Conservation (phyloP, 2,113 vertebrate genomes). For the Pachypanchax playfairii region DNA sequence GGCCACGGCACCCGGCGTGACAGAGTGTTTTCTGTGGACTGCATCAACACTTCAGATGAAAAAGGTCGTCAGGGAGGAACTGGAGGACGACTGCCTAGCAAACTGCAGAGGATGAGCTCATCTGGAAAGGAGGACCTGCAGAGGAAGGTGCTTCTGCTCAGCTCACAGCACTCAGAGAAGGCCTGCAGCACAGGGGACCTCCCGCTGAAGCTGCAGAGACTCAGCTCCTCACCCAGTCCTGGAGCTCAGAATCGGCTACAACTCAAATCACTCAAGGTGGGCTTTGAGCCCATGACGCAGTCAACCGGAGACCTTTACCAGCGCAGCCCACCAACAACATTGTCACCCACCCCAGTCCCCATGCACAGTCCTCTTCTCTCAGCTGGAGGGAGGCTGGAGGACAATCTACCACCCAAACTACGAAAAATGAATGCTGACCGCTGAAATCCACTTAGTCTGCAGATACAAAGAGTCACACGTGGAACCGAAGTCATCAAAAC, state of each 20-base stretch:
- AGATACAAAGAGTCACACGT: background rate
- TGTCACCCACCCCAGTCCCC: conserved; percentile 47
- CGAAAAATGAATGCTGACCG: conserved; percentile 80
- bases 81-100: conserved; percentile 80
- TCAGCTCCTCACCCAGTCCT: conserved; percentile 73
- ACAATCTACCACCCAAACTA: conserved; percentile 82
- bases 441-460: conserved; percentile 52
- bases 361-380: conserved; percentile 63
- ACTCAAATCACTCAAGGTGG: conserved; percentile 80
- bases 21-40: conserved; percentile 81
- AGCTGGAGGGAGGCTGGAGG: conserved; percentile 67
- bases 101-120: conserved; percentile 85
- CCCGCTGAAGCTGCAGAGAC: conserved; percentile 82
- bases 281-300: conserved; percentile 81
- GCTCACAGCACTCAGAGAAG: conserved; percentile 78
- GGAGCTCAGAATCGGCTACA: conserved; percentile 75
- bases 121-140: conserved; percentile 82
- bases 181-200: conserved; percentile 86
- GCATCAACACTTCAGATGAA: conserved; percentile 75
- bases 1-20: conserved; percentile 65
- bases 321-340: conserved; percentile 64
- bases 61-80: conserved; percentile 46
- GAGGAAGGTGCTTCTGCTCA: conserved; percentile 78
- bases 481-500: conserved; percentile 7
- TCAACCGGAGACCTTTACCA: conserved; percentile 80